These are phyloP conservation scores for Anguilla anguilla DNA, from an alignment of 2,797 vertebrate species.

Conservation along the genomic window DNA sequence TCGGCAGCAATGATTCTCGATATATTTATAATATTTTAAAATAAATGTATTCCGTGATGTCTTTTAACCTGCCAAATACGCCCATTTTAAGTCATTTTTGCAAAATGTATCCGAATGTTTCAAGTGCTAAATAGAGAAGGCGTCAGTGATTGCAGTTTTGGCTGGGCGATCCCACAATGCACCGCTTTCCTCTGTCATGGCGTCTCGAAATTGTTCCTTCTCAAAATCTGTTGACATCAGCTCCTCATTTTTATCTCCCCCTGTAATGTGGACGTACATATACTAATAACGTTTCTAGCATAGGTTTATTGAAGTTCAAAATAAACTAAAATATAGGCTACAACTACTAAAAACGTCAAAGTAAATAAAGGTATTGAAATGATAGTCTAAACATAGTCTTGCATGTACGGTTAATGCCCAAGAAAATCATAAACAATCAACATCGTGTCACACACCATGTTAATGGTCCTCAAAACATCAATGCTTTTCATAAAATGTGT, in stretches of 20 bases:
- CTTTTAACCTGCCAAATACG: background rate
- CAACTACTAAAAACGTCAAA: background rate
- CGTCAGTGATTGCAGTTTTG: slow-evolving; percentile 29
- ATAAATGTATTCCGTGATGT: background rate
- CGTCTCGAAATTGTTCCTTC: background rate
- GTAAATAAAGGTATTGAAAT: too few species aligned
- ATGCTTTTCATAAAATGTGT: too few species aligned
- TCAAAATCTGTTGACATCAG: background rate
- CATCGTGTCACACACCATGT: too few species aligned
- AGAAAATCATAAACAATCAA: too few species aligned
- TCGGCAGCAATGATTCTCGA: slow-evolving; percentile 37
- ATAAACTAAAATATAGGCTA: background rate
- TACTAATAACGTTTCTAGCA: background rate
- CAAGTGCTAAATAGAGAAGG: slow-evolving; percentile 15
- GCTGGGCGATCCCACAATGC: slow-evolving; percentile 40
- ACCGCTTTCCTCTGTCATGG: slow-evolving; percentile 23
- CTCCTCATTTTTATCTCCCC: background rate
- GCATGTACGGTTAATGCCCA: too few species aligned
- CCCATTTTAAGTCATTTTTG: slow-evolving; percentile 12
- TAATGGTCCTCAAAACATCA: too few species aligned
- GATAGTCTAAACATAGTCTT: too few species aligned
- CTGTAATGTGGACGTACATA: background rate
- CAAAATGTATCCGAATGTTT: background rate
- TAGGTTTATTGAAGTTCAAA: background rate
- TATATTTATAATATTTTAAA: background rate